Conservation (phyloP, 2,888 invertebrate genomes). For the Sarcophaga subvicina region DNA sequence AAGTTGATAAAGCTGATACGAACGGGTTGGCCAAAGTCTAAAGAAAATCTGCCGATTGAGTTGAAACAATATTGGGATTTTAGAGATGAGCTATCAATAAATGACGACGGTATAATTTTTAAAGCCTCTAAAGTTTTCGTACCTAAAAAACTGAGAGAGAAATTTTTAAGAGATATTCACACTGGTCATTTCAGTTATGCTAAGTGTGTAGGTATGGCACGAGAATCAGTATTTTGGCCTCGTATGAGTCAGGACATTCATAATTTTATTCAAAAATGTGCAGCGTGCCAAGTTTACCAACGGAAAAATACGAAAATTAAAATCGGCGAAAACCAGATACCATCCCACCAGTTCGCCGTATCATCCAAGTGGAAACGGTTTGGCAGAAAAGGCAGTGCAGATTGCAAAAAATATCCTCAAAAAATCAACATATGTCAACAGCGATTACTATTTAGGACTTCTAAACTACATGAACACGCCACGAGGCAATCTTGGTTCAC, state of each 20-base stretch:
- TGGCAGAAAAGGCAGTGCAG: constrained; percentile 39
- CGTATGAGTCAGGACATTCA: constrained; percentile 23
- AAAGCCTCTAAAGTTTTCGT: neutral
- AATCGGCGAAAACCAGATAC: too few species aligned
- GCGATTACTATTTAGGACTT: constrained; percentile 16
- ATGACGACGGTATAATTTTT: neutral
- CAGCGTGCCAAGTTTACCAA: constrained; percentile 28
- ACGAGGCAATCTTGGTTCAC: constrained; percentile 13
- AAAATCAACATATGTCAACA: constrained; percentile 31
- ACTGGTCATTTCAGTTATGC: constrained; percentile 38
- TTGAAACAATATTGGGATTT: neutral
- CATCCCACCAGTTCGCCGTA: neutral
- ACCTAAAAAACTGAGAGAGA: neutral
- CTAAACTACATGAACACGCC: constrained; percentile 38
- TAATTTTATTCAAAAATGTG: constrained; percentile 27
- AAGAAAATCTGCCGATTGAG: neutral
- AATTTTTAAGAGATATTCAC: constrained; percentile 28
- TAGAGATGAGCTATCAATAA: neutral
- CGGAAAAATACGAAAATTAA: constrained; percentile 23
- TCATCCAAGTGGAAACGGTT: constrained; percentile 36
- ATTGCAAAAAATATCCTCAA: constrained; percentile 36
- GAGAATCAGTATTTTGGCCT: constrained; percentile 35
- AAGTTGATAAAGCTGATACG: neutral
- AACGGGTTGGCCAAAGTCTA: neutral
- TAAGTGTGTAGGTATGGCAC: constrained; percentile 18